phyloP scores from a whole-genome alignment of 2,113 vertebrate species.

The Oreochromis aureus region DNA sequence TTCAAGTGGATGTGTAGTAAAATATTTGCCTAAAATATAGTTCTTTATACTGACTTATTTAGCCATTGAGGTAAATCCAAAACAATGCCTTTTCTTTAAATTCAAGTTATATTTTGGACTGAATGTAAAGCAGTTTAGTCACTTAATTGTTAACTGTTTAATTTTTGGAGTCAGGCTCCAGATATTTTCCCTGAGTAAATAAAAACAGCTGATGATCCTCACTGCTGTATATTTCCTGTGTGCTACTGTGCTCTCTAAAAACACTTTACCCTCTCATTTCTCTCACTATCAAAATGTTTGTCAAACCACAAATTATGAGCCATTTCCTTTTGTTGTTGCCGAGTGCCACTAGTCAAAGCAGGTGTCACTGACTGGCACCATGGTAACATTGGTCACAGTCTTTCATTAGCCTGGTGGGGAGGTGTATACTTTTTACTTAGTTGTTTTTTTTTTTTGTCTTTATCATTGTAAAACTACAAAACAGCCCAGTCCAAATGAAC shows the following conservation, averaged over 20 bases:
- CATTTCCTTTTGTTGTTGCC: background rate
- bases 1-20: background rate
- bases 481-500: background rate
- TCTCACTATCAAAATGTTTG: background rate
- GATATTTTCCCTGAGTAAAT: background rate
- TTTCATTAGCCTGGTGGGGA: background rate
- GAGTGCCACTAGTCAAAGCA: background rate
- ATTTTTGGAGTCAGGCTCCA: background rate
- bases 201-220: background rate
- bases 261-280: background rate
- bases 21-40: background rate
- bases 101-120: accelerated
- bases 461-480: background rate
- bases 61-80: background rate
- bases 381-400: background rate
- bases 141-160: background rate
- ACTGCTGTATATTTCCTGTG: background rate
- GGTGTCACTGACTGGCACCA: background rate
- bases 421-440: background rate
- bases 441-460: background rate
- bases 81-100: background rate
- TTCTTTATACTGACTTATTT: background rate
- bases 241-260: background rate
- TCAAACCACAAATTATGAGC: background rate
- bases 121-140: background rate